Base-by-base conservation (phyloP, 2,888 invertebrate genomes). In the Thysanoteuthis rhombus region DNA sequence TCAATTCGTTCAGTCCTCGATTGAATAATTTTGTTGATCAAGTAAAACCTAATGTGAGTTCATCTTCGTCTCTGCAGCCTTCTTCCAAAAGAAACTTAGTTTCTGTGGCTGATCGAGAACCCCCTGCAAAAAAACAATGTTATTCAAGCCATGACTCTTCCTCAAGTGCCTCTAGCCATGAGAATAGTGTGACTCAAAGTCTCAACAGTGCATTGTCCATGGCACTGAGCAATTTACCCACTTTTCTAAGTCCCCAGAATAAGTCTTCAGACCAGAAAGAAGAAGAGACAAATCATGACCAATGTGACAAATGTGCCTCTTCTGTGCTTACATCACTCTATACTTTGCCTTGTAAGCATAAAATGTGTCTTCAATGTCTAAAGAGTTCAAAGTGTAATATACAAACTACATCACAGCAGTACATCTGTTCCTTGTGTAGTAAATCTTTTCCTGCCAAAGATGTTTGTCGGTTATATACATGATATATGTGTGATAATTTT, bases 211-310 rank as follows among this genome's bases (percentile, higher is more conserved):
- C 96, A 39, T 93, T 96, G 89, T 93, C 93, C 38, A 94, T 94
- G 40, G 94, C 95, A 16, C 94, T 96, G 19, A 94, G 95, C 36
- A 92, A 92, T 40, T 93, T 96, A 25, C 96, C 96, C 75, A 95
- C 95, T 25, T 96, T 95, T 93, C 95, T 94, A 19, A 92, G 75
- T 75, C 75, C 75, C n/a, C n/a, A 75, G 19, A 32, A 16, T 75
- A 93, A 32, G 10, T 8, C 42, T 16, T 8, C 32, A 22, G 39
- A 92, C 75, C 47, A 42, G 22, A 45, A 58, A 25, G 32, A 52
- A 93, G 94, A 91, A 36, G 92, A 42, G 40, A 45, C 19, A 89
- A 25, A n/a, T 36, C 92, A 92, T 92, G 38, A 38, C 38, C 92
- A 89, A 75, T 94, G 94, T 58, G 16, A 52, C 28, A 92, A 36